Base-by-base conservation (phyloP, 2,113 vertebrate genomes). In the Mormoops blainvillei region DNA sequence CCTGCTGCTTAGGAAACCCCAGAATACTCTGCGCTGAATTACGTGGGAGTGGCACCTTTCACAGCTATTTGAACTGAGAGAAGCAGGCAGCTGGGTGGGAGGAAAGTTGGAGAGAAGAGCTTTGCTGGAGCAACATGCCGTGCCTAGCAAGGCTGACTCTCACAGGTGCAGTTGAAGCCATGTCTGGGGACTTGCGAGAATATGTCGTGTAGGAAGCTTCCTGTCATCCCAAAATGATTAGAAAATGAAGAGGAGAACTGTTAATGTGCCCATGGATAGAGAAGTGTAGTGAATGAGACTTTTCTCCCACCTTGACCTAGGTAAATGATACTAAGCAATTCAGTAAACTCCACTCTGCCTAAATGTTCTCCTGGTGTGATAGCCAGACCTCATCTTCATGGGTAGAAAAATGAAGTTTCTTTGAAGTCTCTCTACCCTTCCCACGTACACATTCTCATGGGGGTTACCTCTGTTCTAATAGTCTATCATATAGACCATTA, bases 11-110 rank as follows among this genome's bases (percentile, higher is more conserved):
- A 74, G 97, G 76, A 96, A 96, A 61, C 61, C 94, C 91, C 94
- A 81, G 77, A 83, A 95, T 91, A 94, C 92, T 93, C 54, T 5
- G 45, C 1, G 16, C 68, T 61, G 95, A 93, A 97, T 95, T 77
- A 86, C 4, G n/a, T 95, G 95, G 97, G 97, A 88, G 95, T 92
- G 96, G 94, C 73, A 58, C 41, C 65, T 86, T 81, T 87, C 96
- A 74, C 89, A 94, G 94, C 63, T 92, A 16, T 77, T 93, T 87
- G 95, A 94, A 77, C 86, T 31, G 15, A 95, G 58, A 33, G 26
- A 94, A 74, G 91, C 70, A n/a, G 94, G 94, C 96, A 94, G 95
- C 97, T 98, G 96, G 94, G 78, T 90, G 96, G 94, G 95, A 96
- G 97, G 96, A 68, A 68, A 74, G 50, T 36, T 78, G 96, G 94